Conservation (phyloP, 2,113 vertebrate genomes). For the Hemiprocne comata region DNA sequence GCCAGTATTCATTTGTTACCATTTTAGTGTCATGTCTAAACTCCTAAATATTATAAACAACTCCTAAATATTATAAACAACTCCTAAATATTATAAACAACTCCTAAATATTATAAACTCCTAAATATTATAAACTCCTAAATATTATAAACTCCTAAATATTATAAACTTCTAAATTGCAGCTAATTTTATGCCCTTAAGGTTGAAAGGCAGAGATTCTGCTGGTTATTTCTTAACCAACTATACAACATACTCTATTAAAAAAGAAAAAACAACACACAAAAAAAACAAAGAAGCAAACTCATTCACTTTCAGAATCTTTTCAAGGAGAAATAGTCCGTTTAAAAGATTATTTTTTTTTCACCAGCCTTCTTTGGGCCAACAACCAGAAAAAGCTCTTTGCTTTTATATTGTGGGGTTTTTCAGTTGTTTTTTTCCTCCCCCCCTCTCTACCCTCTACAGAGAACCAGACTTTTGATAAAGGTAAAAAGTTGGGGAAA, state of each 20-base stretch:
- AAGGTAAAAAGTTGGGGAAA: not conserved
- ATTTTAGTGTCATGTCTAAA: not conserved
- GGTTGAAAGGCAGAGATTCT: constrained; percentile 29
- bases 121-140: not conserved
- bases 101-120: not conserved
- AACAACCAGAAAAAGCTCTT: not conserved
- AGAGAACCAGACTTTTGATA: not conserved
- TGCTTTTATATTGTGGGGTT: not conserved
- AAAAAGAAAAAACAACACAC: not conserved
- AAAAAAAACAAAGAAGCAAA: not conserved
- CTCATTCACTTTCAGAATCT: not conserved
- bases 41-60: not conserved
- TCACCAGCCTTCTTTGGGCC: not conserved
- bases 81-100: too few relatives aligned
- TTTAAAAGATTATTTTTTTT: not conserved
- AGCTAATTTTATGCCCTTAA: not conserved
- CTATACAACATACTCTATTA: not conserved
- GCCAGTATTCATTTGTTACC: not conserved
- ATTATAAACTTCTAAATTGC: not conserved
- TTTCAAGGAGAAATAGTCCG: not conserved
- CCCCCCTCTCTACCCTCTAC: not conserved
- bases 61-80: too few relatives aligned
- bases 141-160: not conserved
- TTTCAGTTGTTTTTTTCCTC: not conserved
- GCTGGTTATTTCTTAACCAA: not conserved